Evolutionary conservation across 1,140 invertebrate species (phyloP).

Genomic region (Solenopsis fugax): DNA sequence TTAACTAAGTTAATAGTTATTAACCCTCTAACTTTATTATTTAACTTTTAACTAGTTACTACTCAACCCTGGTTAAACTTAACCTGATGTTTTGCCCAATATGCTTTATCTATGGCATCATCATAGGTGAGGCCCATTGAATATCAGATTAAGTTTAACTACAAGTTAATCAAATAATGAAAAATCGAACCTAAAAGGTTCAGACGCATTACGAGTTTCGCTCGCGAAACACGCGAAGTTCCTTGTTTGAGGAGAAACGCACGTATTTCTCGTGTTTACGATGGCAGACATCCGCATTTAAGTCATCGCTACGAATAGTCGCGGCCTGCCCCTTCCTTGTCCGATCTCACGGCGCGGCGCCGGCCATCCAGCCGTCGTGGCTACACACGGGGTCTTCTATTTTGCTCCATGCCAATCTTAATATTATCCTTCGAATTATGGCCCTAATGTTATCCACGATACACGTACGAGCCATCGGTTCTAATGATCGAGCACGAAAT

Average conservation of each 20-base stretch:
- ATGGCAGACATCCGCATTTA: constrained; percentile 1
- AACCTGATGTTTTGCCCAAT: too few relatives aligned
- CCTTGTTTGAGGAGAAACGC: not conserved
- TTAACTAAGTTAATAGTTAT: too few relatives aligned
- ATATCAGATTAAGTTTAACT: too few relatives aligned
- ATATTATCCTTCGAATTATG: constrained; percentile 85
- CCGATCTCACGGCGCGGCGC: constrained; percentile 70
- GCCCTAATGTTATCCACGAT: constrained; percentile 71
- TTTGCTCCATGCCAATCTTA: constrained; percentile 84
- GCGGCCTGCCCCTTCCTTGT: constrained; percentile 39
- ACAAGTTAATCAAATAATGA: too few relatives aligned
- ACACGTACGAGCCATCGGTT: constrained; percentile 70
- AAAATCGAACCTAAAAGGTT: too few relatives aligned
- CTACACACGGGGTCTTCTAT: constrained; percentile 70
- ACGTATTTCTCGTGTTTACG: not conserved
- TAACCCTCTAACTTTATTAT: too few relatives aligned
- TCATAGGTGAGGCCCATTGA: too few relatives aligned
- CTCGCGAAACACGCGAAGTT: not conserved
- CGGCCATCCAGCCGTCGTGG: constrained; percentile 41
- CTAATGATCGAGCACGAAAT: constrained; percentile 80
- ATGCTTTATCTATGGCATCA: too few relatives aligned
- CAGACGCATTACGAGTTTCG: not conserved
- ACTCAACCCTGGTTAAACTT: too few relatives aligned
- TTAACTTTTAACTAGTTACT: too few relatives aligned
- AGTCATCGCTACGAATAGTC: constrained; percentile 36